Conservation (phyloP, 53 echinoderm and acorn worm genomes). For the Holothuria leucospilota region DNA sequence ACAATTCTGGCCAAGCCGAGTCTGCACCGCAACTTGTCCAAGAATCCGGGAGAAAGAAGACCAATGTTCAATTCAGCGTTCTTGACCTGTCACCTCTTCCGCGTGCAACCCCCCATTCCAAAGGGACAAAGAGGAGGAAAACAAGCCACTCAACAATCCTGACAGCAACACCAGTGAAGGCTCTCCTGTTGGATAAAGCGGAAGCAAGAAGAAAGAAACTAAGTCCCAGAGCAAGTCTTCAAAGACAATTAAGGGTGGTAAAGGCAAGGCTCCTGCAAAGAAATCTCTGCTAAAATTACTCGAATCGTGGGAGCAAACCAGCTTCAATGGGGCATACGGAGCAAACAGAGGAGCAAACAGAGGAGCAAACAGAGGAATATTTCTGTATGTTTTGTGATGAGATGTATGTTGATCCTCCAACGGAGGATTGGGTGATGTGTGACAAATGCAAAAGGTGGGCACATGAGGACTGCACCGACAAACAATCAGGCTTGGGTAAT, state of each 20-base stretch:
- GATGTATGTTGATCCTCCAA: background rate
- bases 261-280: constrained; percentile 7
- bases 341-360: no score
- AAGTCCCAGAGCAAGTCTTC: constrained; percentile 3
- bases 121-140: constrained; percentile 7
- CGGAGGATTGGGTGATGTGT: constrained; percentile 10
- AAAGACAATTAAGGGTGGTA: constrained; percentile 13
- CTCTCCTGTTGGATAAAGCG: background rate
- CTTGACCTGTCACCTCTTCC: constrained; percentile 2
- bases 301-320: constrained; percentile 12
- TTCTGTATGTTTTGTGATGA: constrained; percentile 19
- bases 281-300: background rate
- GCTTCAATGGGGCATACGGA: background rate
- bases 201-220: background rate
- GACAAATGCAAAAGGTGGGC: no score
- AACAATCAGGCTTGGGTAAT: background rate
- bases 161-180: constrained; percentile 2
- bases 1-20: no score
- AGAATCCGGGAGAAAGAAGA: background rate
- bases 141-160: constrained; percentile 3
- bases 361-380: constrained; percentile 13
- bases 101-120: constrained; percentile 4
- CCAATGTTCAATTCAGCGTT: constrained; percentile 9
- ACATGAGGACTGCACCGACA: constrained; percentile 10
- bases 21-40: constrained; percentile 3